Evolutionary conservation across 2,113 vertebrate species (phyloP).

Genomic region (Rattus rattus): DNA sequence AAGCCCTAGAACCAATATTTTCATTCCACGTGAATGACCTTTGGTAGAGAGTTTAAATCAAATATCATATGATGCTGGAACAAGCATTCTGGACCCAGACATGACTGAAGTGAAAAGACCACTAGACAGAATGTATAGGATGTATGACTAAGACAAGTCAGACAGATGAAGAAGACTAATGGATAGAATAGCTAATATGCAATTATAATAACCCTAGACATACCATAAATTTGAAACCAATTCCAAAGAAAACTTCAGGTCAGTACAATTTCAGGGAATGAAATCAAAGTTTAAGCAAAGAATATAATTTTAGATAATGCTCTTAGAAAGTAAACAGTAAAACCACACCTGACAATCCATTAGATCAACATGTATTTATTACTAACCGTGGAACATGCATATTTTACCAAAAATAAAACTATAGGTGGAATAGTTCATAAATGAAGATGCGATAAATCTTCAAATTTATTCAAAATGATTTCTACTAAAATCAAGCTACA

Average conservation of each 20-base stretch:
- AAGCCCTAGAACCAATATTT: background rate
- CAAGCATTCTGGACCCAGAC: background rate
- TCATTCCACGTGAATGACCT: background rate
- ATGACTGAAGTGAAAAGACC: background rate
- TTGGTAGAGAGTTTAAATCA: background rate
- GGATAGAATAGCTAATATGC: background rate
- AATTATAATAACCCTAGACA: background rate
- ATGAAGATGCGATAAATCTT: background rate
- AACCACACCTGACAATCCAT: background rate
- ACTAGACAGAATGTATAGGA: background rate
- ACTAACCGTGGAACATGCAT: background rate
- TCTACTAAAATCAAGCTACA: background rate
- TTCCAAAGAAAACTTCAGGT: background rate
- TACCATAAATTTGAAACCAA: background rate
- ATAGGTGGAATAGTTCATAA: background rate
- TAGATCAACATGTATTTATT: background rate
- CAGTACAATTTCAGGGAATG: background rate
- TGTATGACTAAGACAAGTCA: background rate
- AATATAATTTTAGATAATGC: background rate
- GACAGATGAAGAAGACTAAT: background rate
- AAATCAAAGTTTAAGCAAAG: background rate
- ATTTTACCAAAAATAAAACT: background rate
- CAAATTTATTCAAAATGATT: conserved; percentile 14
- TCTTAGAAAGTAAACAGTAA: background rate
- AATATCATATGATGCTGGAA: background rate